Base-by-base conservation (phyloP, 2,888 invertebrate species). In the Tetragonisca angustula region DNA sequence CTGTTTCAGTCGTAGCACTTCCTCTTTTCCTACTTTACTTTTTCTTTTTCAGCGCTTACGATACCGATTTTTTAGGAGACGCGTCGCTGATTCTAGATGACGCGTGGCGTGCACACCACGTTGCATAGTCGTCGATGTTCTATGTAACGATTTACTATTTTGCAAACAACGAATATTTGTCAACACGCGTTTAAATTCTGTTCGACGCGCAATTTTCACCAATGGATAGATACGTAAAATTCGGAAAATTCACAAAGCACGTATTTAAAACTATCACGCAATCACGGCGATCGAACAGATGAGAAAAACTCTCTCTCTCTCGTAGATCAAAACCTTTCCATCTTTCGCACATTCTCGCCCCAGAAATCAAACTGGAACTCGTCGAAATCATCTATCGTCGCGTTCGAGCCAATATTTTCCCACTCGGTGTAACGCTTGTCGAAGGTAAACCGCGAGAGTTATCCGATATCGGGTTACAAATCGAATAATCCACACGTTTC, bases 381-480 rank as follows among this genome's bases (percentile, higher is more conserved):
- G 52, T 0, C 52, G 21, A 15, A 75, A 75, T 67, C 54, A 43
- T 75, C 43, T 27, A 27, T 24, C 36, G 21, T 32, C 24, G 19
- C 54, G 43, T 24, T 52, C 32, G 50, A 64, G 19, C 73, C 62
- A 24, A 64, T 74, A 65, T 74, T 74, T 65, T 52, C 64, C 64
- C 74, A 54, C 64, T 49, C n/a, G 24, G 4, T 19, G 17, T 27
- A 27, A 19, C 67, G 50, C 32, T 24, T 32, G 64, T 64, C 6
- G 3, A 19, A 59, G n/a, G 32, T 24, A 54, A 52, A 52, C 70
- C 70, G 70, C 69, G 62, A 70, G 76, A 62, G 70, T 70, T 70
- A 70, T 36, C 76, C 76, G 70, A 76, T 52, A 76, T 76, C 76
- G 52, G 24, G 52, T 76, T 71, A 76, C 76, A 76, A 76, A 76